A percentile compares a stretch with the other conserved stretches of the same genome.
Evolutionary conservation across 2,113 vertebrate species (phyloP).

Genomic region (Coreoperca whiteheadi): DNA sequence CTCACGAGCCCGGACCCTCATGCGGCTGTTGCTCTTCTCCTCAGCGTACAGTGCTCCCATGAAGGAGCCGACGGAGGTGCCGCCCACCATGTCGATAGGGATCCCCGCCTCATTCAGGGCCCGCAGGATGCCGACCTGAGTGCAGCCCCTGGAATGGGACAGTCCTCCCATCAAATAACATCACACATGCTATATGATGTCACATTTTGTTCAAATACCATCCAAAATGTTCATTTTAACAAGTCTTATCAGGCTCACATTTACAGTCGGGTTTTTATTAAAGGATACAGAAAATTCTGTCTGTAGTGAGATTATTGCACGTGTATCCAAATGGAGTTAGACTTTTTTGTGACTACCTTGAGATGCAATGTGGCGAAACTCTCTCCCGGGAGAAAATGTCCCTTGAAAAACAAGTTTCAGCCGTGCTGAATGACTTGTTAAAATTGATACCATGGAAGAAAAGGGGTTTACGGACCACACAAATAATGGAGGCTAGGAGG

Average conservation of each 20-base stretch:
- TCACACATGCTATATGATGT: neutral
- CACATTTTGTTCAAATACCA: neutral
- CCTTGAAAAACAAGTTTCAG: neutral
- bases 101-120: slow-evolving; percentile 90
- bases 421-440: neutral
- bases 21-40: slow-evolving; percentile 91
- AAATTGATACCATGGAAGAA: neutral
- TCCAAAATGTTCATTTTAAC: neutral
- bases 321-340: neutral
- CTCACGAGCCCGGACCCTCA: slow-evolving; percentile 90
- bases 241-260: neutral
- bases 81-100: slow-evolving; percentile 93
- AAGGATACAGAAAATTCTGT: neutral
- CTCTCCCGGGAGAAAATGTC: no score
- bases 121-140: slow-evolving; percentile 91
- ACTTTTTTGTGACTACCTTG: neutral
- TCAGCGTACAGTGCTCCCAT: slow-evolving; percentile 94
- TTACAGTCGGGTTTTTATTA: neutral
- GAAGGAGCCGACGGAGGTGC: slow-evolving; percentile 93
- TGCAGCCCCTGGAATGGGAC: slow-evolving; percentile 88
- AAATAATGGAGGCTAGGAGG: neutral
- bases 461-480: neutral
- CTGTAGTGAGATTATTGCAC: neutral
- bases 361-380: neutral
- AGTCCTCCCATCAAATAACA: neutral